Evolutionary conservation across 2,888 invertebrate species (phyloP).

Genomic region (Cyclophora punctaria): DNA sequence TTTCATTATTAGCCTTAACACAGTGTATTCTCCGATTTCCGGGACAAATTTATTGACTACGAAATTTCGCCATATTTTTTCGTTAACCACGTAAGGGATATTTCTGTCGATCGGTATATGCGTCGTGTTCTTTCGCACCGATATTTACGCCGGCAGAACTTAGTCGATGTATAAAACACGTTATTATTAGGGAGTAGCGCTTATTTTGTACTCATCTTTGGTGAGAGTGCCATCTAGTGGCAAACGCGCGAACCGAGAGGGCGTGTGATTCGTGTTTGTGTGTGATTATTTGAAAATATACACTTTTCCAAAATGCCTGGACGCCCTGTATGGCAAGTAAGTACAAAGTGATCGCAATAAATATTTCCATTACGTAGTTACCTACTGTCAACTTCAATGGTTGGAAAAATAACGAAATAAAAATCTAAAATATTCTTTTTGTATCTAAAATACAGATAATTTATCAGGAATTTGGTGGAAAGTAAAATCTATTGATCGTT

Average conservation of each 20-base stretch:
- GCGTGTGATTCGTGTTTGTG: conserved; percentile 45
- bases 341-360: neutral
- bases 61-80: conserved; percentile 34
- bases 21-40: neutral
- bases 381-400: too few relatives aligned
- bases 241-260: conserved; percentile 42
- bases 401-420: too few relatives aligned
- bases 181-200: conserved; percentile 61
- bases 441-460: too few relatives aligned
- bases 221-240: conserved; percentile 72
- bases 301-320: conserved; percentile 77
- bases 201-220: conserved; percentile 70
- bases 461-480: too few relatives aligned
- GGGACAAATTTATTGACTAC: conserved; percentile 20
- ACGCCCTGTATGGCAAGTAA: conserved; percentile 85
- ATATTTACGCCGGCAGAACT: conserved; percentile 56
- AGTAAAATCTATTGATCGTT: too few relatives aligned
- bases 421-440: too few relatives aligned
- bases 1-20: neutral
- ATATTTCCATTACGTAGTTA: too few relatives aligned
- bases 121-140: conserved; percentile 61
- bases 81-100: conserved; percentile 53
- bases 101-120: conserved; percentile 63
- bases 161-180: conserved; percentile 71
- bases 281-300: conserved; percentile 35